These are phyloP conservation scores for Ricordea florida DNA, from an alignment of 92 coral and sea anemone genomes.

Conservation along the genomic window DNA sequence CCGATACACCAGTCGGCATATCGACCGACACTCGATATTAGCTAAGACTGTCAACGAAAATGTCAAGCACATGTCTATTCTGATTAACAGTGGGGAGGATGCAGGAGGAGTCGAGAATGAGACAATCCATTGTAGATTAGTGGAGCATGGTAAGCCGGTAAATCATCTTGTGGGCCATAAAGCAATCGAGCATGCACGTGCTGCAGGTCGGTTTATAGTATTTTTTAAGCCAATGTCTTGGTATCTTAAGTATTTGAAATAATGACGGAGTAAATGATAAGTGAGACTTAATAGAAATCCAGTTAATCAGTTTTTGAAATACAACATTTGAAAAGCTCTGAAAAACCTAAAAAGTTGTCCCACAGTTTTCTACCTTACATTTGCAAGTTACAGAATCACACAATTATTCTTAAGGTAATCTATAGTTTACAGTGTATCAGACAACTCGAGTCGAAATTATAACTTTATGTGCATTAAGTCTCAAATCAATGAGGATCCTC, in stretches of 20 bases:
- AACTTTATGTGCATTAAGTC: neutral
- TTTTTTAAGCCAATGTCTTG: neutral
- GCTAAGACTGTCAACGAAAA: slow-evolving; percentile 22
- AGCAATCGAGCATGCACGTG: slow-evolving; percentile 43
- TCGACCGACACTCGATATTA: slow-evolving; percentile 1
- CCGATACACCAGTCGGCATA: no score
- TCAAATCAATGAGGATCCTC: neutral
- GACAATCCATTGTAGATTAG: slow-evolving; percentile 45
- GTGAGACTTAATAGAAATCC: neutral
- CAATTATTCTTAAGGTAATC: neutral
- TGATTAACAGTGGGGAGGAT: slow-evolving; percentile 39
- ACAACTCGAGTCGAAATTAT: no score
- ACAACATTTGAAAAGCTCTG: neutral
- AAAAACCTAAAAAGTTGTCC: neutral
- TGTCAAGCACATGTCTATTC: slow-evolving; percentile 16
- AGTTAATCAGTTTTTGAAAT: neutral
- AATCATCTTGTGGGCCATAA: slow-evolving; percentile 54
- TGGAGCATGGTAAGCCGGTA: slow-evolving; percentile 44
- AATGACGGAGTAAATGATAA: neutral
- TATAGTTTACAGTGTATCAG: no score
- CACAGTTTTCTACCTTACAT: neutral
- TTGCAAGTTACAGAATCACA: neutral
- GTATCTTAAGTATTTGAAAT: neutral
- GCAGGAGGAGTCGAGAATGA: slow-evolving; percentile 34
- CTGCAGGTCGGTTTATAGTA: slow-evolving; percentile 21